Evolutionary conservation across 2,888 invertebrate species (phyloP).

Genomic region (Metalampra italica): DNA sequence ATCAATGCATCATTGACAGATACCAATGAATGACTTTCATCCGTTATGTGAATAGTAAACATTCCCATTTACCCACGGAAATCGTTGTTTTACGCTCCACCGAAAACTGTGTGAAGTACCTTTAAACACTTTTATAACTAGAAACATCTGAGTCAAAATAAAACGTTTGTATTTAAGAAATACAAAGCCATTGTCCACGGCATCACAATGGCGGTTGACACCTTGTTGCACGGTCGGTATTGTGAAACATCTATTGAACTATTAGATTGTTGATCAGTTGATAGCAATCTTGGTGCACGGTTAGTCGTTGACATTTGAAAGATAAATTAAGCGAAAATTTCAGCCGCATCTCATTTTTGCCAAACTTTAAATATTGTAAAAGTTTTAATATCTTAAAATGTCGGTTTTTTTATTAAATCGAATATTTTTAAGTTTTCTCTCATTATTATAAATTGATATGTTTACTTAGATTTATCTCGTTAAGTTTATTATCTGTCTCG

Average conservation of each 20-base stretch:
- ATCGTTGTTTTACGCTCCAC: neutral
- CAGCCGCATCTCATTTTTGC: no score
- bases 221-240: conserved; percentile 7
- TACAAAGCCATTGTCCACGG: conserved; percentile 6
- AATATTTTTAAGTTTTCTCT: no score
- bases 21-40: no score
- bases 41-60: conserved; percentile 2
- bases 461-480: no score
- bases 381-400: no score
- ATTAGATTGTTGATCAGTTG: conserved; percentile 20
- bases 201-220: conserved; percentile 5
- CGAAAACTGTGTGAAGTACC: conserved; percentile 1
- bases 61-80: conserved; percentile 1
- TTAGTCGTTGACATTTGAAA: conserved; percentile 14
- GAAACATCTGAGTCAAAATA: neutral
- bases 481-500: no score
- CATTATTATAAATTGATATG: no score
- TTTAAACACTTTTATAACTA: neutral
- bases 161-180: conserved; percentile 1
- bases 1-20: no score
- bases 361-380: no score
- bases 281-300: conserved; percentile 15
- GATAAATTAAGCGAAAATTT: no score
- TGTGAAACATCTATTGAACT: conserved; percentile 17
- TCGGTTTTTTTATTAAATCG: no score